phyloP scores from a whole-genome alignment of 2,888 invertebrate species.

The Coleophora flavipennella region DNA sequence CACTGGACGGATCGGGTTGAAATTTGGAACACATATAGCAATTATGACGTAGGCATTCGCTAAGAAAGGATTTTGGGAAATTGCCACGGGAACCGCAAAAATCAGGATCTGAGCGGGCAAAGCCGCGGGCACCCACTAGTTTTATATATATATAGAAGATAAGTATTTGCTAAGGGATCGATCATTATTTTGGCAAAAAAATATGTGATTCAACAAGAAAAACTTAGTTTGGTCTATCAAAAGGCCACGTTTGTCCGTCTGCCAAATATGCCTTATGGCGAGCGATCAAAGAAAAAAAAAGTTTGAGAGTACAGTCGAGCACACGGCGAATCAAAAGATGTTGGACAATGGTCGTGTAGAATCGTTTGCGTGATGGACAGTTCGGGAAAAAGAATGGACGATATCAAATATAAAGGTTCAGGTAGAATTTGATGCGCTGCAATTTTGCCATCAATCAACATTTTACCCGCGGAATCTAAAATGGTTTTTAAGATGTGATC shows the following conservation, averaged over 20 bases:
- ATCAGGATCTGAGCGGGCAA: no score
- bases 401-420: constrained; percentile 38
- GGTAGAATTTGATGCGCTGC: constrained; percentile 57
- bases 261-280: constrained; percentile 41
- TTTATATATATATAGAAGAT: background rate
- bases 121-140: no score
- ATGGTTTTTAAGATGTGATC: no score
- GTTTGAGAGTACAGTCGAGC: constrained; percentile 31
- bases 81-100: no score
- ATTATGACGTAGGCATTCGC: no score
- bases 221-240: constrained; percentile 36
- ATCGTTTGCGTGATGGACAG: constrained; percentile 42
- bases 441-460: constrained; percentile 50
- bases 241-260: constrained; percentile 37
- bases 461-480: constrained; percentile 1
- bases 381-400: constrained; percentile 41
- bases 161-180: no score
- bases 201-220: constrained; percentile 39
- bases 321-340: constrained; percentile 54
- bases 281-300: constrained; percentile 32
- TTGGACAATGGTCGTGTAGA: constrained; percentile 69
- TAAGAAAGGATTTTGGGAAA: no score
- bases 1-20: no score
- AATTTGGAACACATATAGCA: no score
- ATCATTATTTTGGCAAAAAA: constrained; percentile 28